Percentiles rank a stretch among this genome's conserved stretches.
phyloP scores from a whole-genome alignment of 2,888 invertebrate genomes.

The Myathropa florea region DNA sequence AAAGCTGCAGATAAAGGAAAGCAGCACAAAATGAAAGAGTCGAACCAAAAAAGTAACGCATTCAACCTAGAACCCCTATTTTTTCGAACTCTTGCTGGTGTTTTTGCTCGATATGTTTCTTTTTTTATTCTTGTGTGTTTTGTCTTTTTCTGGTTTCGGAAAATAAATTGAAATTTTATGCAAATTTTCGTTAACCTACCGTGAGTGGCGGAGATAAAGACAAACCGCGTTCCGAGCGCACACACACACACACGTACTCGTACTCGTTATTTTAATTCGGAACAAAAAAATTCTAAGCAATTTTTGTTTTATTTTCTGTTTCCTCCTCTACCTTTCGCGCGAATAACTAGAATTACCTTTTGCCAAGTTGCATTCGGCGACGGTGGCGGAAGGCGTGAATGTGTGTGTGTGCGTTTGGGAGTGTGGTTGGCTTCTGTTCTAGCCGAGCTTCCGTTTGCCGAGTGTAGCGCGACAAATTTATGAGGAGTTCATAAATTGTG shows the following conservation, averaged over 20 bases:
- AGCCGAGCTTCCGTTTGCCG: background rate
- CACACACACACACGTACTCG: slow-evolving; percentile 2
- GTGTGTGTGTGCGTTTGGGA: background rate
- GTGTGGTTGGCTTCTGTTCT: background rate
- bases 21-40: background rate
- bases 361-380: background rate
- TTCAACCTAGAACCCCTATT: slow-evolving; percentile 19
- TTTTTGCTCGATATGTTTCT: background rate
- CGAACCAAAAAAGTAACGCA: background rate
- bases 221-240: background rate
- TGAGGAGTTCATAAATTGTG: slow-evolving; percentile 8
- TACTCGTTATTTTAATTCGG: slow-evolving; percentile 28
- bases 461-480: slow-evolving; percentile 9
- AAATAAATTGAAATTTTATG: slow-evolving; percentile 66
- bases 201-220: slow-evolving; percentile 52
- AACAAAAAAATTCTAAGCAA: slow-evolving; percentile 31
- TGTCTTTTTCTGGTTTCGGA: slow-evolving; percentile 1
- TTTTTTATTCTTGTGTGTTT: background rate
- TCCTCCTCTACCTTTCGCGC: background rate
- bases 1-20: background rate
- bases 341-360: slow-evolving; percentile 7
- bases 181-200: slow-evolving; percentile 51
- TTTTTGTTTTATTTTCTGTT: background rate
- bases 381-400: background rate
- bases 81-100: background rate